A percentile compares a stretch with the other conserved stretches of the same genome.
phyloP scores from a whole-genome alignment of 2,797 vertebrate species.

The Falco berigora region DNA sequence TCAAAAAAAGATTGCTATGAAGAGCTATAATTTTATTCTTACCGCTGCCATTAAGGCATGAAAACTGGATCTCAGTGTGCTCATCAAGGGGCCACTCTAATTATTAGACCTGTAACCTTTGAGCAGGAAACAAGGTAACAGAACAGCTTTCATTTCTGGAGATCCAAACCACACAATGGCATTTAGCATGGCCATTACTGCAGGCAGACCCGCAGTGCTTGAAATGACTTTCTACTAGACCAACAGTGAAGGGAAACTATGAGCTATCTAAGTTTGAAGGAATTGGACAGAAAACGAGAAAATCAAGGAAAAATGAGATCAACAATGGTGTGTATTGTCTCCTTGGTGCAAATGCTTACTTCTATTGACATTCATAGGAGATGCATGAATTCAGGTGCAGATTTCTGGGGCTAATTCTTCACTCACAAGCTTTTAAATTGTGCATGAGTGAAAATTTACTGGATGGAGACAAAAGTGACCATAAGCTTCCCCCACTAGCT shows the following conservation, averaged over 20 bases:
- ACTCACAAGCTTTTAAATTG: neutral
- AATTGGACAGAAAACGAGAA: neutral
- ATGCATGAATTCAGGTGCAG: neutral
- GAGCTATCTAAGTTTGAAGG: neutral
- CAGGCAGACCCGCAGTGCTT: neutral
- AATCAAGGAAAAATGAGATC: neutral
- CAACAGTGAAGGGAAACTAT: neutral
- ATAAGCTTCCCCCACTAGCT: neutral
- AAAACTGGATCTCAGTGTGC: neutral
- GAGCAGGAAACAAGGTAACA: neutral
- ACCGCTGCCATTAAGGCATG: neutral
- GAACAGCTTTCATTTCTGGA: neutral
- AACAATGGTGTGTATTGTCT: neutral
- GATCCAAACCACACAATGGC: neutral
- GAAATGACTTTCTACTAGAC: neutral
- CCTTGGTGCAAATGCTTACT: neutral
- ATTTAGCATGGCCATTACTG: neutral
- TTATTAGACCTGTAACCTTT: constrained; percentile 22
- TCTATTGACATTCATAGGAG: neutral
- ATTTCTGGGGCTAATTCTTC: neutral
- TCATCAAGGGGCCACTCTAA: neutral
- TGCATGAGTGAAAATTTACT: neutral
- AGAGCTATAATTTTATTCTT: neutral
- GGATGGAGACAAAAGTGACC: neutral
- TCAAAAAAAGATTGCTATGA: neutral